Percentiles rank a stretch among this genome's conserved stretches.
Evolutionary conservation across 1,140 invertebrate species (phyloP).

Genomic region (Neodiprion virginianus): DNA sequence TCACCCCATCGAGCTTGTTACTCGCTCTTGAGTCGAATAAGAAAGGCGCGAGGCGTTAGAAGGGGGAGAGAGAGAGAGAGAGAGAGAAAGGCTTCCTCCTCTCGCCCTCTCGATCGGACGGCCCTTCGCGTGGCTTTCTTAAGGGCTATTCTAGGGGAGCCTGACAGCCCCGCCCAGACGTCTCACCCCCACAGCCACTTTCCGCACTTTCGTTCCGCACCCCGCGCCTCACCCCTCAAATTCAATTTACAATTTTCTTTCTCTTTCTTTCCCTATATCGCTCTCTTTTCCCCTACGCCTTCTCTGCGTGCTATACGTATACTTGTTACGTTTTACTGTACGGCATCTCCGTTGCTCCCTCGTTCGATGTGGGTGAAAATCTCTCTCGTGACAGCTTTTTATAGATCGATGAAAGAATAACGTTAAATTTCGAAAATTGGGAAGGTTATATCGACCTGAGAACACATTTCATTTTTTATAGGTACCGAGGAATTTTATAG

Average conservation of each 20-base stretch:
- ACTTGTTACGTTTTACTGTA: slow-evolving; percentile 17
- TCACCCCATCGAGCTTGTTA: slow-evolving; percentile 48
- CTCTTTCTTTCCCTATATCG: slow-evolving; percentile 21
- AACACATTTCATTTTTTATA: neutral
- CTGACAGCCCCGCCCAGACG: slow-evolving; percentile 42
- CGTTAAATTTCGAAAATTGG: neutral
- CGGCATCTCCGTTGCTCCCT: neutral
- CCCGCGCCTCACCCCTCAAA: neutral
- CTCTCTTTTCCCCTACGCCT: slow-evolving; percentile 32
- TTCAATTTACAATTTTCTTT: slow-evolving; percentile 6
- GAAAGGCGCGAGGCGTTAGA: too few species aligned
- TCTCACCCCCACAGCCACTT: slow-evolving; percentile 40
- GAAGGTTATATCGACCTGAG: neutral
- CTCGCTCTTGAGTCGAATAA: slow-evolving; percentile 41
- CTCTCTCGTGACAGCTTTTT: too few species aligned
- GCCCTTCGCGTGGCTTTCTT: slow-evolving; percentile 40
- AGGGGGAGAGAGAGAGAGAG: slow-evolving; percentile 11
- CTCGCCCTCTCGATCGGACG: slow-evolving; percentile 30
- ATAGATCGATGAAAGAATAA: too few species aligned
- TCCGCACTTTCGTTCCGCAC: slow-evolving; percentile 24
- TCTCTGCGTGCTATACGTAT: slow-evolving; percentile 27
- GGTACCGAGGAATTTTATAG: neutral
- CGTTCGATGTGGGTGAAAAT: neutral
- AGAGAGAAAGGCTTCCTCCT: slow-evolving; percentile 37
- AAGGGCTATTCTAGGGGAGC: slow-evolving; percentile 46